phyloP scores from a whole-genome alignment of 2,888 invertebrate species.

The Dolomedes plantarius region DNA sequence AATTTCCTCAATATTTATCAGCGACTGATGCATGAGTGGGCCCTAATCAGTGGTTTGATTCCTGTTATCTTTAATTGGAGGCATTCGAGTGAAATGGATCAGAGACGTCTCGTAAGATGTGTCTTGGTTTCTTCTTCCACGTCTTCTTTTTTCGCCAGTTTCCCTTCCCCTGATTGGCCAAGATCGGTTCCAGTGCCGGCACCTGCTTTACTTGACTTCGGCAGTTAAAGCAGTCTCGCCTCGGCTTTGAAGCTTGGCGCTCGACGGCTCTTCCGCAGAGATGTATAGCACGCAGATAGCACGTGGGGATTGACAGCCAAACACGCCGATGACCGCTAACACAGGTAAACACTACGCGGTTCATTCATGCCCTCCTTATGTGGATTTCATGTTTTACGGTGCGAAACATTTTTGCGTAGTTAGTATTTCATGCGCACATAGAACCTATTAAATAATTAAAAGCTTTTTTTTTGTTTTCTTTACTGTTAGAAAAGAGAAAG shows the following conservation, averaged over 20 bases:
- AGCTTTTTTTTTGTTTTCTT: no score
- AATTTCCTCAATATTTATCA: neutral
- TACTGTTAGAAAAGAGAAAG: no score
- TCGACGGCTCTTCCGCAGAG: neutral
- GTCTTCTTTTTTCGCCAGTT: neutral
- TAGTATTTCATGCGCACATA: no score
- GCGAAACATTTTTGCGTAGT: no score
- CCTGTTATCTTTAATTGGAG: slow-evolving; percentile 14
- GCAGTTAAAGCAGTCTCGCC: neutral
- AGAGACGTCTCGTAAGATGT: neutral
- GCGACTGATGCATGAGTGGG: neutral
- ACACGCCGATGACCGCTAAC: neutral
- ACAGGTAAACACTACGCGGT: neutral
- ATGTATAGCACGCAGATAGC: neutral
- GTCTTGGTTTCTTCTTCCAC: neutral
- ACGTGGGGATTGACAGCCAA: slow-evolving; percentile 7
- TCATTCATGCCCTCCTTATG: no score
- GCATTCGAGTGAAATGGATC: slow-evolving; percentile 4
- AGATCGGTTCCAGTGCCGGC: slow-evolving; percentile 7
- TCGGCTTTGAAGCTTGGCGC: neutral
- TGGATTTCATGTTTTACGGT: no score
- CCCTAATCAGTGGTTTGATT: slow-evolving; percentile 6
- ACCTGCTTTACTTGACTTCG: slow-evolving; percentile 9
- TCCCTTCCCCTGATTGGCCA: neutral
- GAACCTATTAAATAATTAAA: no score